Evolutionary conservation across 2,888 invertebrate genomes (phyloP).

Genomic region (Hirtodrosophila confusa): DNA sequence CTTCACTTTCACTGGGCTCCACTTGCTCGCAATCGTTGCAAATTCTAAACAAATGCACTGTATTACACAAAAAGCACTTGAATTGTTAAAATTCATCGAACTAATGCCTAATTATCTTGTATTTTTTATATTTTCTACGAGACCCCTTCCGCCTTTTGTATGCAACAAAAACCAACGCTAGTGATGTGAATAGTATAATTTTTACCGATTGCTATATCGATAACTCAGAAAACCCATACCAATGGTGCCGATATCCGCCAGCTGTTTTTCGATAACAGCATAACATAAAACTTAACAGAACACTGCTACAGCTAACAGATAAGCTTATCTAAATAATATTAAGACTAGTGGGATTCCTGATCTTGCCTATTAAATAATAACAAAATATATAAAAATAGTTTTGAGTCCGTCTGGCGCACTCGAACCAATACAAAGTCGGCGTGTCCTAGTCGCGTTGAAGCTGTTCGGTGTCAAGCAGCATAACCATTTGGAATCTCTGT

Average conservation of each 20-base stretch:
- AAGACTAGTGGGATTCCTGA: no score
- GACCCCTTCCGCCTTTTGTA: slow-evolving; percentile 41
- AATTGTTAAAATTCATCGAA: slow-evolving; percentile 49
- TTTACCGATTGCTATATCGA: slow-evolving; percentile 9
- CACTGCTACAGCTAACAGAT: no score
- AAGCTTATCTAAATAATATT: no score
- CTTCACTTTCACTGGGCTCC: slow-evolving; percentile 36
- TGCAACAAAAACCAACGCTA: slow-evolving; percentile 62
- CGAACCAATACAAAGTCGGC: no score
- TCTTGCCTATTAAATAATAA: no score
- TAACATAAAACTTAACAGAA: not conserved
- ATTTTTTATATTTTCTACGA: slow-evolving; percentile 37
- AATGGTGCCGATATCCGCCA: slow-evolving; percentile 8
- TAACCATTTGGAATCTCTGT: no score
- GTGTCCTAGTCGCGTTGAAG: no score
- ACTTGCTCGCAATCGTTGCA: slow-evolving; percentile 10
- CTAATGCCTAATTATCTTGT: slow-evolving; percentile 15
- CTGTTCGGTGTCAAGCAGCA: no score
- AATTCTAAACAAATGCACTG: slow-evolving; percentile 32
- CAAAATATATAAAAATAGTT: no score
- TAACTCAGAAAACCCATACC: not conserved
- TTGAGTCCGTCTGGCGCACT: no score
- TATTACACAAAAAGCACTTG: slow-evolving; percentile 42
- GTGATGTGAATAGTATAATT: slow-evolving; percentile 30
- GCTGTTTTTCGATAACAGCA: slow-evolving; percentile 3